Evolutionary conservation across 2,113 vertebrate genomes (phyloP).

Genomic region (Pagrus major): DNA sequence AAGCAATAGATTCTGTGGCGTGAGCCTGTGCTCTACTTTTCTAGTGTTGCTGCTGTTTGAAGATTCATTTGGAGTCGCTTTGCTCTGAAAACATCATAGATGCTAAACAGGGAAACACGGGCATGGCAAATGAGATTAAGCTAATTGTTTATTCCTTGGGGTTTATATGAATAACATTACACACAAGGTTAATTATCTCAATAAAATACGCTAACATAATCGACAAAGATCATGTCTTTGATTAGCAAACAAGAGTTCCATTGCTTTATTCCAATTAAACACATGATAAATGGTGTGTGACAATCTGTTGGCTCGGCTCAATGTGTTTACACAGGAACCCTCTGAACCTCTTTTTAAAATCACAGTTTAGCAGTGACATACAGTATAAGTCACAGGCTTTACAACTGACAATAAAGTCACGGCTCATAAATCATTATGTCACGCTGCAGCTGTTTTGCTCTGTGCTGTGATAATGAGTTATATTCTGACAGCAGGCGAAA

Average conservation of each 20-base stretch:
- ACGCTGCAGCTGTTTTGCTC: conserved; percentile 68
- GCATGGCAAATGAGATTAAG: conserved; percentile 54
- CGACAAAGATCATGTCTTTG: conserved; percentile 68
- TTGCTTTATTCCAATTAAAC: conserved; percentile 71
- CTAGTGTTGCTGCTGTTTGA: not conserved
- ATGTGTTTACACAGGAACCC: conserved; percentile 60
- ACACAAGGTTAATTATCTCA: conserved; percentile 72
- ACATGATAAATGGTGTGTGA: conserved; percentile 70
- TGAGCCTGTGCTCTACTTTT: not conserved
- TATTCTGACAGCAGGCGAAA: conserved; percentile 49
- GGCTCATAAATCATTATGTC: conserved; percentile 76
- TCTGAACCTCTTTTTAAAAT: conserved; percentile 62
- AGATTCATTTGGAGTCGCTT: conserved; percentile 38
- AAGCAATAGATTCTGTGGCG: not conserved
- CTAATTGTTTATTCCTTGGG: conserved; percentile 64
- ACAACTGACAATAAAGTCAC: conserved; percentile 75
- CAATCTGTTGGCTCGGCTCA: conserved; percentile 59
- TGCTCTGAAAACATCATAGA: conserved; percentile 29
- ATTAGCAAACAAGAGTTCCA: conserved; percentile 73
- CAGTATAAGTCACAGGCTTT: conserved; percentile 72
- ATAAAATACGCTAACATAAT: conserved; percentile 61
- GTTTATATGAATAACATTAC: conserved; percentile 57
- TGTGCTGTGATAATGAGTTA: conserved; percentile 69
- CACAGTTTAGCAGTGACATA: conserved; percentile 60
- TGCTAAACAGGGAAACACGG: conserved; percentile 33